These are phyloP conservation scores for Zosterops pallidus DNA, from an alignment of 2,113 vertebrate genomes.

Conservation along the genomic window DNA sequence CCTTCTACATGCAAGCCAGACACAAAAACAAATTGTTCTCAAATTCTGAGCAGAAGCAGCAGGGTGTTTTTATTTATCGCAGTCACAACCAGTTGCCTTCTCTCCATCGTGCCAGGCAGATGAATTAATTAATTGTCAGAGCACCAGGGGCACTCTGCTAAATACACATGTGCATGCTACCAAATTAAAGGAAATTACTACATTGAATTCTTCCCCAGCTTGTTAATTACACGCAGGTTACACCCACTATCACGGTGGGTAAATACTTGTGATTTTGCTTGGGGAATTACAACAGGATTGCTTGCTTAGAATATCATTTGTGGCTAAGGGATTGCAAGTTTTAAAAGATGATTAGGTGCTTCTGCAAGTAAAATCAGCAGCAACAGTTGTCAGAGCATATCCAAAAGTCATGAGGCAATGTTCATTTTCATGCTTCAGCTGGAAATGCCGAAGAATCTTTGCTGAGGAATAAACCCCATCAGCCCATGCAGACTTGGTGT, in stretches of 20 bases:
- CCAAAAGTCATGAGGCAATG: neutral
- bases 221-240: neutral
- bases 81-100: neutral
- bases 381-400: neutral
- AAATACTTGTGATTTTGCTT: slow-evolving; percentile 16
- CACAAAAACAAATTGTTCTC: neutral
- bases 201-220: neutral
- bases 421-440: neutral
- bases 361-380: neutral
- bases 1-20: neutral
- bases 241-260: neutral
- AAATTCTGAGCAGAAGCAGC: neutral
- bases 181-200: slow-evolving; percentile 46
- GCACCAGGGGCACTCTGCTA: slow-evolving; percentile 17
- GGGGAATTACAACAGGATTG: neutral
- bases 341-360: neutral
- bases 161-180: neutral
- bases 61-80: neutral
- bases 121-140: slow-evolving; percentile 45
- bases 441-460: neutral
- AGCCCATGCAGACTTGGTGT: neutral
- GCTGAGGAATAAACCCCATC: neutral
- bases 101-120: neutral
- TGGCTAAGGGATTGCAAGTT: neutral
- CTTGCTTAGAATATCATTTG: neutral